phyloP scores from a whole-genome alignment of 92 coral and sea anemone species.

The Meandrina meandrites region DNA sequence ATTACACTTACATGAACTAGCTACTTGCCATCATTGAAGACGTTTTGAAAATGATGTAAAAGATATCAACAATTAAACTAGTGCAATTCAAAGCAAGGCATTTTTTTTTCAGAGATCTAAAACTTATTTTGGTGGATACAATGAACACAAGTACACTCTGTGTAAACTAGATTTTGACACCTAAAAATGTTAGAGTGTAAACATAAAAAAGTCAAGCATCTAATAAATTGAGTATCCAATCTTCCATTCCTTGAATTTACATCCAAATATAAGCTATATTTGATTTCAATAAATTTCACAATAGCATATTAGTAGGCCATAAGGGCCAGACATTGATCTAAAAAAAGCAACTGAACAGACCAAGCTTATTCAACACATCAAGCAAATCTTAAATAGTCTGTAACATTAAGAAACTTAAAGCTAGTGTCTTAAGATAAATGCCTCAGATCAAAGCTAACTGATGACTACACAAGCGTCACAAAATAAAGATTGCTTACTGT shows the following conservation, averaged over 20 bases:
- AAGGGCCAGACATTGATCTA: not conserved
- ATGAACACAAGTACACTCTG: not conserved
- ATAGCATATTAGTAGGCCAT: not conserved
- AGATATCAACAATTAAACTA: not conserved
- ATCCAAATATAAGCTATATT: constrained; percentile 9
- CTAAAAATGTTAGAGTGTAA: not conserved
- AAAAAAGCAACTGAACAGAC: not conserved
- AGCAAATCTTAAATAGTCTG: not conserved
- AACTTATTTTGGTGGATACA: not conserved
- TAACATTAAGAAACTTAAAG: not conserved
- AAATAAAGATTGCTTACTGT: constrained; percentile 60
- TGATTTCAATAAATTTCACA: not conserved
- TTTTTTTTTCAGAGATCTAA: not conserved
- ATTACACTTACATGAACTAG: not conserved
- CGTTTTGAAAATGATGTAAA: constrained; percentile 14
- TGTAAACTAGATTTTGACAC: not conserved
- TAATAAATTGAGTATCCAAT: constrained; percentile 11
- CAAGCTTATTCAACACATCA: not conserved
- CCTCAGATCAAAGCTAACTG: not conserved
- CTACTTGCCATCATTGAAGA: not conserved
- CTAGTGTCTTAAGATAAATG: not conserved
- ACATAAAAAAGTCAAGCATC: not conserved
- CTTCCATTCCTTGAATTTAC: constrained; percentile 20
- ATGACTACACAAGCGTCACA: not conserved
- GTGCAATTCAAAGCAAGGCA: not conserved